Evolutionary conservation across 2,797 vertebrate genomes (phyloP).

Genomic region (Sebastes goodei): DNA sequence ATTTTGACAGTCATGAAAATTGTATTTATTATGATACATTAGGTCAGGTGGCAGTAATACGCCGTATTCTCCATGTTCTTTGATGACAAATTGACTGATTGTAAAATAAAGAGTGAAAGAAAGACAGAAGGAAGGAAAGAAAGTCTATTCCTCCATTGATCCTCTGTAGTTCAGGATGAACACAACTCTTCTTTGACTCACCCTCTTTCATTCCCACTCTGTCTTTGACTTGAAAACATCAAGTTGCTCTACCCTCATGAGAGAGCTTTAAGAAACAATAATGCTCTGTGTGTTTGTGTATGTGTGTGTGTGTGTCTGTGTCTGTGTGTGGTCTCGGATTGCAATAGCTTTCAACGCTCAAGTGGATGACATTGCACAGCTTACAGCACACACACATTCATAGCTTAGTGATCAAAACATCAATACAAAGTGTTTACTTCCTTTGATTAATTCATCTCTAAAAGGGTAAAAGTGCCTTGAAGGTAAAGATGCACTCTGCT

Average conservation of each 20-base stretch:
- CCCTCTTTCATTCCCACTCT: constrained; percentile 28
- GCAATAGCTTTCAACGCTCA: constrained; percentile 12
- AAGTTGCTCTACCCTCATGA: constrained; percentile 17
- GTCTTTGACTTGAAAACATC: constrained; percentile 32
- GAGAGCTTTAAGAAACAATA: constrained; percentile 56
- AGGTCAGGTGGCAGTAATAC: not conserved
- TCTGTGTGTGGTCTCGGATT: constrained; percentile 17
- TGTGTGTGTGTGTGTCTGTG: not conserved
- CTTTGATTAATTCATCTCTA: not conserved
- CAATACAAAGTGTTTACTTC: not conserved
- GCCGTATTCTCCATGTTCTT: not conserved
- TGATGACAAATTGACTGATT: not conserved
- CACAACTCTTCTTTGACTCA: constrained; percentile 28
- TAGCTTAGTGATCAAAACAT: not conserved
- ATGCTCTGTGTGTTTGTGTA: constrained; percentile 6
- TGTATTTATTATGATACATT: not conserved
- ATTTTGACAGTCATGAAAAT: not conserved
- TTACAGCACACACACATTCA: not conserved
- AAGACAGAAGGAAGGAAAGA: not conserved
- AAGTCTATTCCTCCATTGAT: not conserved
- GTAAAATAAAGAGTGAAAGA: not conserved
- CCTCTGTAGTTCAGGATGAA: constrained; percentile 3
- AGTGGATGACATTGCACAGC: not conserved
- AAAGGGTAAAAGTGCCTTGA: not conserved
- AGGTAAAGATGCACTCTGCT: not conserved